These are phyloP conservation scores for Vidua macroura DNA, from an alignment of 2,113 vertebrate genomes.

Conservation along the genomic window DNA sequence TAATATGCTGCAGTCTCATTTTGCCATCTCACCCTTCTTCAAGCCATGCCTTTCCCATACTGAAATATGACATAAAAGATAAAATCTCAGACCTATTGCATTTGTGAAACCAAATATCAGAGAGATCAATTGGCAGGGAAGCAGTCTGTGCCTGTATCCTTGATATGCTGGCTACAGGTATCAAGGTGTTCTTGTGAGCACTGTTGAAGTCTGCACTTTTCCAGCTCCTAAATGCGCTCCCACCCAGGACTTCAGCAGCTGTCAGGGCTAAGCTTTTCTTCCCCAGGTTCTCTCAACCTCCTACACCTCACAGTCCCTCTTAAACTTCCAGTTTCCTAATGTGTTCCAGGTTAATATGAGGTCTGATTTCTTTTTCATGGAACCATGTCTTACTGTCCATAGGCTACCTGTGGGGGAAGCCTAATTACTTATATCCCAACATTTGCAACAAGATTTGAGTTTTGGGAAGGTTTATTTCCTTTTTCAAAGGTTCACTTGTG, in stretches of 20 bases:
- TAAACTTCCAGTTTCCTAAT: neutral
- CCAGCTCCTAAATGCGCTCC: neutral
- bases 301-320: neutral
- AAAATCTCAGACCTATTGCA: neutral
- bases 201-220: neutral
- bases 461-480: neutral
- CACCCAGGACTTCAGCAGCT: neutral
- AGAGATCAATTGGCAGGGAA: rapidly evolving
- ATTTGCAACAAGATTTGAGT: neutral
- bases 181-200: neutral
- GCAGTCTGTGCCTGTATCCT: neutral
- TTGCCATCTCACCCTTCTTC: neutral
- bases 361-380: neutral
- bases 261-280: neutral
- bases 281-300: neutral
- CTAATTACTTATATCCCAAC: neutral
- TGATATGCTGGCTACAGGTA: neutral
- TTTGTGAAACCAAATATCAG: neutral
- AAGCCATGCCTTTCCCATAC: neutral
- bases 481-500: neutral
- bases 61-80: neutral
- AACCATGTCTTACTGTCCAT: neutral
- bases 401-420: neutral
- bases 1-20: neutral
- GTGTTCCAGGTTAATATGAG: neutral